Conservation (phyloP, 2,797 vertebrate genomes). For the Danio tinwini region DNA sequence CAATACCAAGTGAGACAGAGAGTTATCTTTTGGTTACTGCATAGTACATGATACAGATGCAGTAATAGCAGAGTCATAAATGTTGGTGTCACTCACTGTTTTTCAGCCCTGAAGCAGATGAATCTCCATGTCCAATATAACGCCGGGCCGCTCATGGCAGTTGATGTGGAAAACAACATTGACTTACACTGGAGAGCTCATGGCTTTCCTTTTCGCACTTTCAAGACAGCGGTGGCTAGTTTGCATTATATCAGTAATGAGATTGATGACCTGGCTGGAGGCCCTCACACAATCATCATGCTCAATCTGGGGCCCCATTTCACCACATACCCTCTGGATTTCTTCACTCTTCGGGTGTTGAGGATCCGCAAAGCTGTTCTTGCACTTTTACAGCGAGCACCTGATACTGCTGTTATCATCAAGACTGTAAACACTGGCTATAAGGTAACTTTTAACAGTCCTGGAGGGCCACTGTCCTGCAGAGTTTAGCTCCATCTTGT, state of each 20-base stretch:
- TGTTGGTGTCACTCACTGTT: slow-evolving; percentile 22
- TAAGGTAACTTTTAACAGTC: slow-evolving; percentile 51
- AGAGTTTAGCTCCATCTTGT: no score
- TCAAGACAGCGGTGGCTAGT: slow-evolving; percentile 48
- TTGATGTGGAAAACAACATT: slow-evolving; percentile 52
- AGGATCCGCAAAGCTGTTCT: slow-evolving; percentile 53
- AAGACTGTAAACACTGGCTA: slow-evolving; percentile 72
- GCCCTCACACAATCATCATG: slow-evolving; percentile 58
- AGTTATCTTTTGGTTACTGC: no score
- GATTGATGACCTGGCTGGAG: slow-evolving; percentile 60
- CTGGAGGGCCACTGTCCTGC: no score
- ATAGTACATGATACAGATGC: neutral
- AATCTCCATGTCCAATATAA: slow-evolving; percentile 55
- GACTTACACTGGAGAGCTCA: slow-evolving; percentile 64
- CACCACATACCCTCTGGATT: slow-evolving; percentile 58
- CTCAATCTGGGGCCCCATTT: slow-evolving; percentile 66
- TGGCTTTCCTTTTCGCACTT: slow-evolving; percentile 59
- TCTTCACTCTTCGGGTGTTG: slow-evolving; percentile 52
- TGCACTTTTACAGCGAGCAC: slow-evolving; percentile 55
- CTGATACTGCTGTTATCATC: slow-evolving; percentile 57
- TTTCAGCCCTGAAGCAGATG: slow-evolving; percentile 58
- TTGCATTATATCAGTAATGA: slow-evolving; percentile 64
- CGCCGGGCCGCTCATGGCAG: slow-evolving; percentile 62
- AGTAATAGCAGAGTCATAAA: neutral
- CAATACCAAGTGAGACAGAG: slow-evolving; percentile 60